Conservation (phyloP, 30 jellyfish, hydroid and myxozoan genomes). For the Clytia hemisphaerica region DNA sequence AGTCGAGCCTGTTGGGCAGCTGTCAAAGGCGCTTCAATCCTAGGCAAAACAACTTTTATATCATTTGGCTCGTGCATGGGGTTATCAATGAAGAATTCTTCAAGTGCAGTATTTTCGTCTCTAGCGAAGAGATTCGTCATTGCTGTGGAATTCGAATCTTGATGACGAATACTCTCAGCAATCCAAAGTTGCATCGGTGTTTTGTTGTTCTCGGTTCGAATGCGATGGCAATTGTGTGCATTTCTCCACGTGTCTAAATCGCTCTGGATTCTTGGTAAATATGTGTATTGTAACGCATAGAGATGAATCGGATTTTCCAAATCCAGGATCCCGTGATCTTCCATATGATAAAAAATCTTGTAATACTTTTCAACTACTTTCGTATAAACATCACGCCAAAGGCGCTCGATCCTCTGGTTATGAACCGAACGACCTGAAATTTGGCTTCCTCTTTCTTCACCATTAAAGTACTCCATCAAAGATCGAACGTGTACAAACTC, state of each 20-base stretch:
- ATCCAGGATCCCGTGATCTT: slow-evolving; percentile 13
- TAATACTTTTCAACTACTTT: slow-evolving; percentile 11
- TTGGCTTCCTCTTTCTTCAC: slow-evolving; percentile 15
- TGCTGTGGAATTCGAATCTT: slow-evolving; percentile 1
- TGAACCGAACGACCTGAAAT: slow-evolving; percentile 18
- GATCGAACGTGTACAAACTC: slow-evolving; percentile 10
- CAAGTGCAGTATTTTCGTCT: too few relatives aligned
- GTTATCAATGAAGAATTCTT: too few relatives aligned
- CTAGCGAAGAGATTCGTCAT: slow-evolving; percentile 22
- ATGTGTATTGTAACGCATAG: slow-evolving; percentile 9
- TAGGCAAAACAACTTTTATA: too few relatives aligned
- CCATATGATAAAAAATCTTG: slow-evolving; percentile 24
- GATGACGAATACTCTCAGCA: background rate
- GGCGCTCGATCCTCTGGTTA: slow-evolving; percentile 15
- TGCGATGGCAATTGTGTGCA: slow-evolving; percentile 17
- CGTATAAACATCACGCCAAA: slow-evolving; percentile 29
- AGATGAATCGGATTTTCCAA: slow-evolving; percentile 2
- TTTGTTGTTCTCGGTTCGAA: slow-evolving; percentile 17
- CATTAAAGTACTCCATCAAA: slow-evolving; percentile 13
- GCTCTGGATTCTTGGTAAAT: slow-evolving; percentile 5
- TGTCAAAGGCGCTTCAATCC: too few relatives aligned
- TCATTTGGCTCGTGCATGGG: too few relatives aligned
- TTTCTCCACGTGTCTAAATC: slow-evolving; percentile 15
- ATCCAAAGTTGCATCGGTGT: slow-evolving; percentile 22
- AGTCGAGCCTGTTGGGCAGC: too few relatives aligned